These are phyloP conservation scores for Calidris pygmaea DNA, from an alignment of 2,113 vertebrate genomes.

Conservation along the genomic window DNA sequence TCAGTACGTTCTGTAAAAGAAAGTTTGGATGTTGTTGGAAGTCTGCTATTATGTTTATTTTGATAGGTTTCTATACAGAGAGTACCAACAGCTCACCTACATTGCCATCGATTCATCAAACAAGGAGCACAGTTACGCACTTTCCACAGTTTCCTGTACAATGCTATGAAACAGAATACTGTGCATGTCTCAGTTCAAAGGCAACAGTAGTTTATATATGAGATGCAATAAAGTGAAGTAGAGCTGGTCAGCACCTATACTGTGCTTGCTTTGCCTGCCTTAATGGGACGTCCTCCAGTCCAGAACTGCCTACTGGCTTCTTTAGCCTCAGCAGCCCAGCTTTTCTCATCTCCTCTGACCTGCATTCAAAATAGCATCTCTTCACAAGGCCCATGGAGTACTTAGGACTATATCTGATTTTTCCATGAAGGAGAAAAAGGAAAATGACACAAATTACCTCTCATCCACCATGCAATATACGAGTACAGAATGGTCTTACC, in stretches of 20 bases:
- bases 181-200: neutral
- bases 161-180: neutral
- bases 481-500: neutral
- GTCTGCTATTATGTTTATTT: neutral
- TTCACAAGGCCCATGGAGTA: neutral
- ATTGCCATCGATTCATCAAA: neutral
- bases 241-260: neutral
- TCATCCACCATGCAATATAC: neutral
- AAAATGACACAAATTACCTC: neutral
- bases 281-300: neutral
- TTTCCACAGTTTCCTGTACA: neutral
- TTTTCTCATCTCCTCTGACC: neutral
- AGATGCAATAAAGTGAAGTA: neutral
- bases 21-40: neutral
- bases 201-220: neutral
- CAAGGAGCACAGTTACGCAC: fast-evolving
- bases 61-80: neutral
- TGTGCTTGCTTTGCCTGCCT: neutral
- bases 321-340: neutral
- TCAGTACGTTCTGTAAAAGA: neutral
- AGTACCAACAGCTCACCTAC: neutral
- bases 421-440: neutral
- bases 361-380: neutral
- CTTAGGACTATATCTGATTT: neutral
- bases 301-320: neutral